Conservation (phyloP, 2,797 vertebrate species). For the Thalassophryne amazonica region DNA sequence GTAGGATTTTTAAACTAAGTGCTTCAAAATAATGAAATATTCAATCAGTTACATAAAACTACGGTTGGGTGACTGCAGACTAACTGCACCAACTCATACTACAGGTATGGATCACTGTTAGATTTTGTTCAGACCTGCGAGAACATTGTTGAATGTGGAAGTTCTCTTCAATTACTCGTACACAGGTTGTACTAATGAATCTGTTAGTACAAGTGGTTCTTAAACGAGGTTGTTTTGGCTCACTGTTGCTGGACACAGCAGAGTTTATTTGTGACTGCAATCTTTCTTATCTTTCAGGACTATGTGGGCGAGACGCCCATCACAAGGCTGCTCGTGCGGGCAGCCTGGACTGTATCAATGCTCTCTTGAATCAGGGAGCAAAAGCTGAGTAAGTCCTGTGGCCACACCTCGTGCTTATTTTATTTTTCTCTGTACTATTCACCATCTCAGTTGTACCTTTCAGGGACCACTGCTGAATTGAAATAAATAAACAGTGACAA, state of each 20-base stretch:
- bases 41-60: too few relatives aligned
- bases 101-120: too few relatives aligned
- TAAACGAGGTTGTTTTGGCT: conserved; percentile 2
- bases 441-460: conserved; percentile 58
- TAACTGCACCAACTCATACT: too few relatives aligned
- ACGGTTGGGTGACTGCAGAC: too few relatives aligned
- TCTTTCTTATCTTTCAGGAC: conserved; percentile 80
- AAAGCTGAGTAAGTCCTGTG: conserved; percentile 94
- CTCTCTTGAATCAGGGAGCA: conserved; percentile 95
- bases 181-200: too few relatives aligned
- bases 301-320: conserved; percentile 99
- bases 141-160: too few relatives aligned
- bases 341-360: conserved; percentile 95
- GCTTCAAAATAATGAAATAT: too few relatives aligned
- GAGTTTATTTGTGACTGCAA: conserved; percentile 25
- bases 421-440: conserved; percentile 60
- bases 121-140: too few relatives aligned
- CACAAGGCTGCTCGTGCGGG: conserved; percentile 99
- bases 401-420: conserved; percentile 52
- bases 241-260: not conserved
- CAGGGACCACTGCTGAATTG: conserved; percentile 70
- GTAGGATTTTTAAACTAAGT: too few relatives aligned
- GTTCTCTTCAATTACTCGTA: too few relatives aligned
- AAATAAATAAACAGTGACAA: not conserved
- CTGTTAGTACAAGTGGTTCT: too few relatives aligned